Conservation (phyloP, 92 coral and sea anemone species). For the Porites divaricata region DNA sequence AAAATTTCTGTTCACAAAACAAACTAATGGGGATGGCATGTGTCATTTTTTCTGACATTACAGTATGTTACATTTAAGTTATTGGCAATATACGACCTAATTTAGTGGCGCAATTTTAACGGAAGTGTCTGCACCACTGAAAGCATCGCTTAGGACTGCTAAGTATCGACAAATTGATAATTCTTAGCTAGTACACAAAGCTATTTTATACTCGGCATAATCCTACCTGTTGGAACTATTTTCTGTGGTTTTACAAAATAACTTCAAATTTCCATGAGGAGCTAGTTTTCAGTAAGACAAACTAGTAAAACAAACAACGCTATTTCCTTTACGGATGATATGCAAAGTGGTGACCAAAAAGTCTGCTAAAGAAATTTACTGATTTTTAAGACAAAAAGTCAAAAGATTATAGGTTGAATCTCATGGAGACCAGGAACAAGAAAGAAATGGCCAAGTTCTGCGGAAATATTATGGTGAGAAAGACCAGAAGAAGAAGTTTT, state of each 20-base stretch:
- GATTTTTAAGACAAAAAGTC: not conserved
- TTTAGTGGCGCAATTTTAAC: not conserved
- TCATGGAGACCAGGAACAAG: conserved; percentile 49
- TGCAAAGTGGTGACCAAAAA: conserved; percentile 48
- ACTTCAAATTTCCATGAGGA: not conserved
- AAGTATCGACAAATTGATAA: not conserved
- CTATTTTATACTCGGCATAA: not conserved
- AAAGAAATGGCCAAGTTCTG: conserved; percentile 72
- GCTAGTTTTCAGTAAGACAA: not conserved
- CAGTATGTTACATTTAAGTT: conserved; percentile 9
- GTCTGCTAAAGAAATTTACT: conserved; percentile 43
- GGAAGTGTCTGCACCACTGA: not conserved
- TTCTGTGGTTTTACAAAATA: too few relatives aligned
- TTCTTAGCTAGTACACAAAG: not conserved
- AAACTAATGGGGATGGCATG: conserved; percentile 54
- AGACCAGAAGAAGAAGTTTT: conserved; percentile 73
- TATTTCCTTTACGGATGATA: conserved; percentile 12
- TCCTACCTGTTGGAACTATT: not conserved
- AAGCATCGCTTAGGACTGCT: too few relatives aligned
- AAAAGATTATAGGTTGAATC: not conserved
- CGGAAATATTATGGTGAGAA: conserved; percentile 80
- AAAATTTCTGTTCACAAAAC: conserved; percentile 26
- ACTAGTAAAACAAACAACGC: conserved; percentile 48
- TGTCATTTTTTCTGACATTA: conserved; percentile 48
- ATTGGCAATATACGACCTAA: conserved; percentile 23